Conservation (phyloP, 1,140 invertebrate species). For the Phymastichus coffea region DNA sequence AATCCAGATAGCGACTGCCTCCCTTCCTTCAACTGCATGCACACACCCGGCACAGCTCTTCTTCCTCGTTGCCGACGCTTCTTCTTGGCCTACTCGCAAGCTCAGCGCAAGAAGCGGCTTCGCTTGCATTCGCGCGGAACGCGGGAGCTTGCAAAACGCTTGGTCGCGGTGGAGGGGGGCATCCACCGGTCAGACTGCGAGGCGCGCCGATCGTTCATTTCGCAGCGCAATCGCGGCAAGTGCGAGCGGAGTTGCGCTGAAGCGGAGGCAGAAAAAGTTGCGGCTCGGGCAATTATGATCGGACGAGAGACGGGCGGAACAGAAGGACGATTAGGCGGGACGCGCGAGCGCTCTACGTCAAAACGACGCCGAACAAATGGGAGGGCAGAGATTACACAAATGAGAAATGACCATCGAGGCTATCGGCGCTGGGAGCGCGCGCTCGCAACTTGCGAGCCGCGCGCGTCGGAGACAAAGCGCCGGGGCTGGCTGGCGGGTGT, state of each 20-base stretch:
- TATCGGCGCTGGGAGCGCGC: slow-evolving; percentile 37
- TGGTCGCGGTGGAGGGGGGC: background rate
- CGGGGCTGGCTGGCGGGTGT: background rate
- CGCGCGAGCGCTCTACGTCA: slow-evolving; percentile 40
- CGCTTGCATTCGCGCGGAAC: background rate
- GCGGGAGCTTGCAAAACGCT: no score
- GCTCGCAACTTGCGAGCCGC: slow-evolving; percentile 29
- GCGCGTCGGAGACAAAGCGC: background rate
- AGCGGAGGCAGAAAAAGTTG: background rate
- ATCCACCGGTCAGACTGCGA: slow-evolving; percentile 5
- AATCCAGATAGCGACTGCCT: slow-evolving; percentile 19
- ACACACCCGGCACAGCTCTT: no score
- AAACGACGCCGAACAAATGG: slow-evolving; percentile 51
- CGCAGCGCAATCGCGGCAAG: slow-evolving; percentile 31
- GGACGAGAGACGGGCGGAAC: slow-evolving; percentile 36
- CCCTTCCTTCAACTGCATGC: no score
- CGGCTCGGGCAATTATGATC: slow-evolving; percentile 48
- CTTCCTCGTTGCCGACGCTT: no score
- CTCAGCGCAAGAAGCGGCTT: no score
- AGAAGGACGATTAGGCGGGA: slow-evolving; percentile 34
- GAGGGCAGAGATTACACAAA: slow-evolving; percentile 52
- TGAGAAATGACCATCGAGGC: slow-evolving; percentile 54
- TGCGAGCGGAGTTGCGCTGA: background rate
- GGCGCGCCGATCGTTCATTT: slow-evolving; percentile 44
- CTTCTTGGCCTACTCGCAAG: no score